Conservation (phyloP, 2,888 invertebrate species). For the Chaitophorus viminalis region DNA sequence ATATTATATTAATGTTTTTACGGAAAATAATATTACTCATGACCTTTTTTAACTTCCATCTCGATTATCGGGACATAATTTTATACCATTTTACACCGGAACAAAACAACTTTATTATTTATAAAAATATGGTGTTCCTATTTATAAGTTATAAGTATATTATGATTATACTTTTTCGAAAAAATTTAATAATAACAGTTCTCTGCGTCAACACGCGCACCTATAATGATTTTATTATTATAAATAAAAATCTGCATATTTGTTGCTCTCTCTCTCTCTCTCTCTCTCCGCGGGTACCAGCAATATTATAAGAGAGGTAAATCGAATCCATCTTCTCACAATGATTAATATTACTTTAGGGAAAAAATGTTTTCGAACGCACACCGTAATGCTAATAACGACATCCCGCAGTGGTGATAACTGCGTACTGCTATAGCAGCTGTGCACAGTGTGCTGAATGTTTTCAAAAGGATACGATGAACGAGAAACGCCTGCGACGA, state of each 20-base stretch:
- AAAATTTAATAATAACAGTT: too few species aligned
- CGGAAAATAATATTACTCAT: too few species aligned
- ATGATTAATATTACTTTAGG: too few species aligned
- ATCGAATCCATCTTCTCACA: too few species aligned
- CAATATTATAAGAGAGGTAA: background rate
- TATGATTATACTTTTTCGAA: too few species aligned
- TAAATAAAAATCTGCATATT: background rate
- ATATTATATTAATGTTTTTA: too few species aligned
- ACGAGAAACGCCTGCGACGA: background rate
- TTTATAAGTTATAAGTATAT: too few species aligned
- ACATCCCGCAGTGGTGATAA: conserved; percentile 17
- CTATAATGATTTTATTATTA: background rate
- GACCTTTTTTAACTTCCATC: too few species aligned
- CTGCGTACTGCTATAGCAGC: background rate
- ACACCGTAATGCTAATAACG: conserved; percentile 6
- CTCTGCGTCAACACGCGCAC: background rate
- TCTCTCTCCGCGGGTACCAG: background rate
- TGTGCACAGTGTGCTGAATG: background rate
- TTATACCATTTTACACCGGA: too few species aligned
- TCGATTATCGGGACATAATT: too few species aligned
- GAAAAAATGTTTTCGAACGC: background rate
- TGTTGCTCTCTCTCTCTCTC: background rate
- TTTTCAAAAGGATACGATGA: conserved; percentile 12
- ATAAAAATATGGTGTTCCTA: too few species aligned
- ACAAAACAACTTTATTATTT: too few species aligned